Conservation (phyloP, 2,797 vertebrate species). For the Sebastes cheni region DNA sequence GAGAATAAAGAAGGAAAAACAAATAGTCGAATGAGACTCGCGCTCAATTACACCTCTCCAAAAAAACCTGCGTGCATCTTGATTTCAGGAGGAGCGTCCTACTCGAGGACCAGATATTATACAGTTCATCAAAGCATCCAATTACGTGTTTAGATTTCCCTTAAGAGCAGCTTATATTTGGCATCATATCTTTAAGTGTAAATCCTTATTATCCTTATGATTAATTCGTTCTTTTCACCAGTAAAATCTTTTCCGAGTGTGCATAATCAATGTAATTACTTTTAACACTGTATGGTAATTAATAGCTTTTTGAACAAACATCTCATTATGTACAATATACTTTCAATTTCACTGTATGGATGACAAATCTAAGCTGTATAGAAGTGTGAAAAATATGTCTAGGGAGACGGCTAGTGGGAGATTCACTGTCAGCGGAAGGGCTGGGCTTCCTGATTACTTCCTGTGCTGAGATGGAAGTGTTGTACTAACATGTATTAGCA, state of each 20-base stretch:
- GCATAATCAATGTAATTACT: conserved; percentile 15
- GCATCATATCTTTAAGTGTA: conserved; percentile 19
- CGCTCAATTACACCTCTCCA: conserved; percentile 46
- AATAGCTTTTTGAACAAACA: background rate
- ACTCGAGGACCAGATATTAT: conserved; percentile 14
- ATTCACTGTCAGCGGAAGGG: background rate
- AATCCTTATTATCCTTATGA: conserved; percentile 39
- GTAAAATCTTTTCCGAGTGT: conserved; percentile 1
- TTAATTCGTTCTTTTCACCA: conserved; percentile 23
- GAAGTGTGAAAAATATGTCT: background rate
- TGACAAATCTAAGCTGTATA: conserved; percentile 3
- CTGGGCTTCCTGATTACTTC: conserved; percentile 17
- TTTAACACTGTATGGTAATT: conserved; percentile 13
- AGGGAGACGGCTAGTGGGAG: background rate
- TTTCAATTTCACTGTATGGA: conserved; percentile 2
- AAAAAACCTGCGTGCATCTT: conserved; percentile 20
- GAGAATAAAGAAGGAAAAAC: conserved; percentile 56
- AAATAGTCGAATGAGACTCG: conserved; percentile 44
- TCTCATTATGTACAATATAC: conserved; percentile 11
- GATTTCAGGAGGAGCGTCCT: conserved; percentile 15
- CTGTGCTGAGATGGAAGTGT: background rate
- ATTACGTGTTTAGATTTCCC: conserved; percentile 28
- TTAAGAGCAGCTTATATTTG: conserved; percentile 8
- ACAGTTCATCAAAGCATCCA: conserved; percentile 33
- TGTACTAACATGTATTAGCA: conserved; percentile 26